phyloP scores from a whole-genome alignment of 2,113 vertebrate species.

The Pituophis catenifer region DNA sequence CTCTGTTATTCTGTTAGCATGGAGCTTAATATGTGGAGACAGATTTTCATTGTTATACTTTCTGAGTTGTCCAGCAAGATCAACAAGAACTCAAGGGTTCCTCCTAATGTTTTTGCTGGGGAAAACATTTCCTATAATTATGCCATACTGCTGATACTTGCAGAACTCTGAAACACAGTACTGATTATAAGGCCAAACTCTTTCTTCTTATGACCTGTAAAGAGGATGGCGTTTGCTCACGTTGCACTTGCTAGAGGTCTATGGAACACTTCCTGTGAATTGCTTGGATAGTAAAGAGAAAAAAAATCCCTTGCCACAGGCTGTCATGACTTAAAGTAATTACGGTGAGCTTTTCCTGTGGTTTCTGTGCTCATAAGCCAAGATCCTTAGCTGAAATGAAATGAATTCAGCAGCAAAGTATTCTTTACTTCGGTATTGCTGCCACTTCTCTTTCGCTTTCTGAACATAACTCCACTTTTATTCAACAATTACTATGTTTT shows the following conservation, averaged over 20 bases:
- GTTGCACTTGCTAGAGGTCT: background rate
- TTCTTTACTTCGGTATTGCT: background rate
- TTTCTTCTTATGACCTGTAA: background rate
- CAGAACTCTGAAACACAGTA: background rate
- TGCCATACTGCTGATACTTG: background rate
- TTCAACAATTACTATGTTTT: slow-evolving; percentile 33
- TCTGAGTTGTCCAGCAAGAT: background rate
- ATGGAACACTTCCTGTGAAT: background rate
- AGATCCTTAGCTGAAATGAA: background rate
- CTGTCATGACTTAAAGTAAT: background rate
- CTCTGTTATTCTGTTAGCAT: background rate
- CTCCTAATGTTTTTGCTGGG: background rate
- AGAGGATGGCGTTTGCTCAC: background rate
- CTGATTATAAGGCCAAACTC: background rate
- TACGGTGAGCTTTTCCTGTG: background rate
- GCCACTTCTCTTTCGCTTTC: slow-evolving; percentile 13
- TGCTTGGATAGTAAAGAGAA: background rate
- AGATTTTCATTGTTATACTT: background rate
- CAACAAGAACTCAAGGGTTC: background rate
- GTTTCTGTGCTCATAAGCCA: background rate
- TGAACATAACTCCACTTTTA: slow-evolving; percentile 8
- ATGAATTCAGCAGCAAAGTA: background rate
- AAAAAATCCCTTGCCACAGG: background rate
- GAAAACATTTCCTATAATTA: background rate
- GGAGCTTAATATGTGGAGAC: background rate